Conservation (phyloP, 2,113 vertebrate species). For the Lutjanus erythropterus region DNA sequence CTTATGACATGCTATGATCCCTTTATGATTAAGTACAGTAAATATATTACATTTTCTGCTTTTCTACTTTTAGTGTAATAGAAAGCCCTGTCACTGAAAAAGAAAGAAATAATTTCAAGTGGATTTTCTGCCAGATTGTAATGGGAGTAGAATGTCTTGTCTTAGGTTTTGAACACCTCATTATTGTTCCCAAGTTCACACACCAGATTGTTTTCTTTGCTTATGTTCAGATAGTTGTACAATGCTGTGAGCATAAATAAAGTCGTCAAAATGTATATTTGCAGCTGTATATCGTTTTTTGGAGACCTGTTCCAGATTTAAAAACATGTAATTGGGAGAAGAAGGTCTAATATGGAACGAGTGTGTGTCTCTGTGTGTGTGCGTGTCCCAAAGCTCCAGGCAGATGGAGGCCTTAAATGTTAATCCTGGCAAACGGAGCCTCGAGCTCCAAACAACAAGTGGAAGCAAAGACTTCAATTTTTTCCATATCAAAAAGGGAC, state of each 20-base stretch:
- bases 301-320: background rate
- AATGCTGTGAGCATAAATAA: background rate
- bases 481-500: constrained; percentile 12
- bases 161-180: too few relatives aligned
- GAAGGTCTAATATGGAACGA: background rate
- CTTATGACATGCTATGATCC: too few relatives aligned
- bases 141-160: background rate
- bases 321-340: background rate
- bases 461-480: constrained; percentile 1
- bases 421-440: background rate
- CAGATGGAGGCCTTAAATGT: constrained; percentile 47
- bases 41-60: too few relatives aligned
- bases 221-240: background rate
- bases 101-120: background rate
- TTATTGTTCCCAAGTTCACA: background rate
- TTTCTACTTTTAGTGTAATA: too few relatives aligned
- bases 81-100: background rate
- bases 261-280: background rate
- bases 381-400: constrained; percentile 3
- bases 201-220: background rate
- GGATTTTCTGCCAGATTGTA: background rate
- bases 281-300: background rate
- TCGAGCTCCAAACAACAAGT: constrained; percentile 29
- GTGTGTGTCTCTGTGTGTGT: background rate
- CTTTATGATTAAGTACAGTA: too few relatives aligned